Conservation (phyloP, 2,797 vertebrate species). For the Amniataba percoides region DNA sequence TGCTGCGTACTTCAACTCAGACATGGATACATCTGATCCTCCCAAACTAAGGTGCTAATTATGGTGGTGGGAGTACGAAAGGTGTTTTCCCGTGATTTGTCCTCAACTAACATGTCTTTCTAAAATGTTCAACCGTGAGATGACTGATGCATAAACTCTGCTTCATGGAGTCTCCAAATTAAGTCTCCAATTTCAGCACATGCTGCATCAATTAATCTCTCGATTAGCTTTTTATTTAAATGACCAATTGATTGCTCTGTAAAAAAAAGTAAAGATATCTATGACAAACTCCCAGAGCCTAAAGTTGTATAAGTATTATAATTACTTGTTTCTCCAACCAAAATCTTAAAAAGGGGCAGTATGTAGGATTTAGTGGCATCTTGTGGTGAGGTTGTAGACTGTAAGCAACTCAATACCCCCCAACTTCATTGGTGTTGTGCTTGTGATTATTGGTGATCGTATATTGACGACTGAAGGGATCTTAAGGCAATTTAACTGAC, state of each 20-base stretch:
- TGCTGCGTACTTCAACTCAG: conserved; percentile 1
- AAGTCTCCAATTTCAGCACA: not conserved
- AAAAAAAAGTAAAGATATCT: not conserved
- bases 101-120: conserved; percentile 37
- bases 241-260: not conserved
- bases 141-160: conserved; percentile 1
- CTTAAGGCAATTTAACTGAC: no score
- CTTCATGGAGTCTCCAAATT: not conserved
- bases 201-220: not conserved
- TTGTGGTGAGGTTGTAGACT: no score
- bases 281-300: not conserved
- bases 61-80: conserved; percentile 13
- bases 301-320: not conserved
- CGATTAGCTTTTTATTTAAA: not conserved
- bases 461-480: no score
- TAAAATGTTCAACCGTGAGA: not conserved
- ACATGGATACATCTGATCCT: conserved; percentile 9
- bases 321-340: not conserved
- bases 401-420: no score
- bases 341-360: not conserved
- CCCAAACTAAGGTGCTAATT: conserved; percentile 26
- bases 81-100: conserved; percentile 26
- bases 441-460: no score
- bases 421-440: no score
- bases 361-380: no score